Conservation (phyloP, 2,797 vertebrate genomes). For the Poecilia velifera region DNA sequence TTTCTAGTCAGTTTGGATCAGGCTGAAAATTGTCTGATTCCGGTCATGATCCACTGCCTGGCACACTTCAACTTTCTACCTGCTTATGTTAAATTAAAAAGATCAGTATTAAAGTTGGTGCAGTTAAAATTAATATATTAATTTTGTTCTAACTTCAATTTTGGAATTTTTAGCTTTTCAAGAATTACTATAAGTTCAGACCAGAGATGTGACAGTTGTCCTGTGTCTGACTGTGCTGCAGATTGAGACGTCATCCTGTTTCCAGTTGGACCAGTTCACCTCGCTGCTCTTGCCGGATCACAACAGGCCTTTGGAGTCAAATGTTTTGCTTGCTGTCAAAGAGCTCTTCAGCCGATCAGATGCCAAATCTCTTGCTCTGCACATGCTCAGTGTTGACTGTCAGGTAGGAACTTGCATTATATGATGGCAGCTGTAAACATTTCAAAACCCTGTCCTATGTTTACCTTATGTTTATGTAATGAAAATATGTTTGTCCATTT, state of each 20-base stretch:
- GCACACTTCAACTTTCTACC: neutral
- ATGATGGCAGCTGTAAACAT: neutral
- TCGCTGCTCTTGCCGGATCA: slow-evolving; percentile 83
- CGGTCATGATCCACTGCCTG: neutral
- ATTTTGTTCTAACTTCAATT: neutral
- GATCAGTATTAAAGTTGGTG: neutral
- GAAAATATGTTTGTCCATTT: neutral
- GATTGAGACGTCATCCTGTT: slow-evolving; percentile 80
- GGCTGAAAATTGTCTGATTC: neutral
- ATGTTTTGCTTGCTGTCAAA: slow-evolving; percentile 77
- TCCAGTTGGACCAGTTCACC: slow-evolving; percentile 76
- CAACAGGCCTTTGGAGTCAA: slow-evolving; percentile 86
- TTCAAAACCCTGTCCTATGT: neutral
- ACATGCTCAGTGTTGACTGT: slow-evolving; percentile 87
- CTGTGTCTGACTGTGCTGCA: slow-evolving; percentile 25
- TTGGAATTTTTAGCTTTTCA: neutral
- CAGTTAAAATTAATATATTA: no score
- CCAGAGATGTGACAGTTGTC: neutral
- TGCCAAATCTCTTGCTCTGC: slow-evolving; percentile 78
- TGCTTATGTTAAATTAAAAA: neutral
- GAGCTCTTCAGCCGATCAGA: slow-evolving; percentile 82
- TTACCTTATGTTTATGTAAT: neutral
- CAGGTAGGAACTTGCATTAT: slow-evolving; percentile 75
- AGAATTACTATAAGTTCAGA: no score
- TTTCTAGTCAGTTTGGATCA: neutral